These are phyloP conservation scores for Lycopodina hypogea DNA, from an alignment of 37 sponge, comb jelly and placozoan genomes.

Conservation along the genomic window DNA sequence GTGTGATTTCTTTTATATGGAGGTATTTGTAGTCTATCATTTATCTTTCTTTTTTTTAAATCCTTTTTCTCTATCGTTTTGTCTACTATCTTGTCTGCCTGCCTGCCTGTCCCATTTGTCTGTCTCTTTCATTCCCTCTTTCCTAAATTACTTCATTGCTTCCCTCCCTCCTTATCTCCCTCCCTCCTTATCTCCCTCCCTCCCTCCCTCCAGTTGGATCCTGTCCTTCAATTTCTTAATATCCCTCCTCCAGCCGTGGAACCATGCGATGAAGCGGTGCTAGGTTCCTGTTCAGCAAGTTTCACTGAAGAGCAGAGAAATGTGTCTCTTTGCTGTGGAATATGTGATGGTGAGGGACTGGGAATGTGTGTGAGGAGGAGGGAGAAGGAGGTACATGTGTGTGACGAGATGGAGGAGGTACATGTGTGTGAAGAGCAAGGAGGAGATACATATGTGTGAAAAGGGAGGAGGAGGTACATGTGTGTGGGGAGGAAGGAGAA, in stretches of 20 bases:
- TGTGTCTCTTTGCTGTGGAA: not conserved
- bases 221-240: too few species aligned
- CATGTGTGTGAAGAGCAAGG: not conserved
- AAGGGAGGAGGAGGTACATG: not conserved
- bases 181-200: not conserved
- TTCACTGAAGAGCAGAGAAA: not conserved
- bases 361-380: not conserved
- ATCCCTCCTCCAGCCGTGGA: too few species aligned
- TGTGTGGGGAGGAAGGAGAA: too few species aligned
- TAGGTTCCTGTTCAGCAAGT: not conserved
- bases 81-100: too few species aligned
- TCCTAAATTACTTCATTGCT: not conserved
- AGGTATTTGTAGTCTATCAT: too few species aligned
- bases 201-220: not conserved
- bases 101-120: not conserved
- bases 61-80: not conserved
- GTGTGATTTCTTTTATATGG: too few species aligned
- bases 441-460: not conserved
- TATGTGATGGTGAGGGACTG: slow-evolving; percentile 1
- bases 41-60: not conserved
- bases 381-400: not conserved
- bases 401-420: not conserved
- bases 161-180: not conserved
- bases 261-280: too few species aligned
- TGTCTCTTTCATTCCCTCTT: not conserved